Conservation (phyloP, 2,797 vertebrate genomes). For the Aeoliscus strigatus region DNA sequence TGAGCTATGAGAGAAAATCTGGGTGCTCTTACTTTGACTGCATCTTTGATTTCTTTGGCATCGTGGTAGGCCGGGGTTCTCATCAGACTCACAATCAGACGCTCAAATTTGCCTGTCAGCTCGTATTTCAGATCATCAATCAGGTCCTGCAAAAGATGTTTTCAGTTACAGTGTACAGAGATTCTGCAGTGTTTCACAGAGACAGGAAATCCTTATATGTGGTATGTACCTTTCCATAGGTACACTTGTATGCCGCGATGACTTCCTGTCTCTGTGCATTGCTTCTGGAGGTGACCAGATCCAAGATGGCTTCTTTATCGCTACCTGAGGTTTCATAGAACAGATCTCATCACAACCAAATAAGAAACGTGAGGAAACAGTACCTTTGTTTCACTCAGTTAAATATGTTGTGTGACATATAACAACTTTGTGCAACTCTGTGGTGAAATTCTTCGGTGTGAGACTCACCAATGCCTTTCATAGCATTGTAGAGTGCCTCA, state of each 20-base stretch:
- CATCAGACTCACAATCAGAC: constrained; percentile 93
- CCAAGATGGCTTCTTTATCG: constrained; percentile 92
- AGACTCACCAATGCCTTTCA: constrained; percentile 93
- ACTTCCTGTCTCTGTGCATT: constrained; percentile 89
- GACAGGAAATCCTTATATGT: no score
- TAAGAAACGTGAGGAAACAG: no score
- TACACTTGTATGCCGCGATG: constrained; percentile 85
- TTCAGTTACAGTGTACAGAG: not conserved
- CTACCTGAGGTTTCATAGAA: constrained; percentile 86
- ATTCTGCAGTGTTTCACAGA: no score
- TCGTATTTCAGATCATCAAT: constrained; percentile 94
- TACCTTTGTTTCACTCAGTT: no score
- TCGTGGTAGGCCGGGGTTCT: constrained; percentile 84
- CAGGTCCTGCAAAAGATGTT: constrained; percentile 79
- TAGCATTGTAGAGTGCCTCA: constrained; percentile 87
- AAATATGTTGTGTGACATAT: not conserved
- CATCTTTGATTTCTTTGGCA: constrained; percentile 95
- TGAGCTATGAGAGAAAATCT: no score
- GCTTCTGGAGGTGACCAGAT: constrained; percentile 87
- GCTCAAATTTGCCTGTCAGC: constrained; percentile 94
- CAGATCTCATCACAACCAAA: constrained; percentile 12
- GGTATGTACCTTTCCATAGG: constrained; percentile 84
- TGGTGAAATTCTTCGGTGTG: not conserved
- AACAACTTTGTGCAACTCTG: not conserved
- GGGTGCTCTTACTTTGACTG: constrained; percentile 84